Evolutionary conservation across 2,113 vertebrate genomes (phyloP), one percentile per base, ranked within the genome.

Genomic region (Gasterosteus aculeatus): DNA sequence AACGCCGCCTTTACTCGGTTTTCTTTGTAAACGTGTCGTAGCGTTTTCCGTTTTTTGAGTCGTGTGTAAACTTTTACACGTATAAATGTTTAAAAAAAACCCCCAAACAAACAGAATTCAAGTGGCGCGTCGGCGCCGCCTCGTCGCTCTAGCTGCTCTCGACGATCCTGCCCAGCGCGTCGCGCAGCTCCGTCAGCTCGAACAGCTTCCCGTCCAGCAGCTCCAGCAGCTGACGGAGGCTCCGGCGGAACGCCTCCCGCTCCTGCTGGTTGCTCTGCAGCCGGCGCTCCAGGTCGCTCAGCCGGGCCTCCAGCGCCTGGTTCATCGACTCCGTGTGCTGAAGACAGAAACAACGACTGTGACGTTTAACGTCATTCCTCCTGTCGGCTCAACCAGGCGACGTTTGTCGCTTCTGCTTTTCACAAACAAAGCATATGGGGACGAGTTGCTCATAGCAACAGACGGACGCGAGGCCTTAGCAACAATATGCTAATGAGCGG

Each of bases 121-220:
- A 89, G 90, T 88, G 0, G 35, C 8, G 42, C 49, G 78, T 76
- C 38, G 0, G 76, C 78, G 84, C 63, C 29, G n/a, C 5, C 46
- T 38, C 26, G 39, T 11, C 39, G 65, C 54, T 83, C 82, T 94
- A 93, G 83, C 91, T 93, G 89, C 92, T 93, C 87, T 98, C 95
- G 78, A 96, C 93, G 82, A 99, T 92, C 88, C 96, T 97, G 93
- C 95, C 94, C 92, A 99, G 93, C 77, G 94, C 95, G 94, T 99
- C 97, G 77, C 97, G 93, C 79, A 99, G 95, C 91, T 98, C 97
- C 57, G 95, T 96, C 91, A 99, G 94, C 95, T 99, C 97, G 82
- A 97, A 97, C 94, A 99, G 97, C 94, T 99, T 99, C 66, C 94
- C 92, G 91, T 99, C 97, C 91, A 99, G 95, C 90, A 98, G 96